These are phyloP conservation scores for Sus cebifrons DNA, from an alignment of 2,797 vertebrate genomes.

Conservation along the genomic window DNA sequence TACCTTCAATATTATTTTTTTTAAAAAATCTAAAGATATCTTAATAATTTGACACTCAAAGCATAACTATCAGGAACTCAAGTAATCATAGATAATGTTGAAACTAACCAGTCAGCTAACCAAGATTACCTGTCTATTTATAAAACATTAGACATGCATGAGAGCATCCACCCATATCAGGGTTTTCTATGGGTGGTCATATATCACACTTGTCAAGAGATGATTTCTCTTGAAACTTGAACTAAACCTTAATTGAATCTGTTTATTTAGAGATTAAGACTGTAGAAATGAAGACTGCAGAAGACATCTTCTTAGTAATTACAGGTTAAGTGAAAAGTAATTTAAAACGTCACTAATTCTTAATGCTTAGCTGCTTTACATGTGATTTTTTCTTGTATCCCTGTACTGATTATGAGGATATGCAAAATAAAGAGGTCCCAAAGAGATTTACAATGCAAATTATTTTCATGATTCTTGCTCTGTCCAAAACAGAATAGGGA, in stretches of 20 bases:
- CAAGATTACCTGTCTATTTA: background rate
- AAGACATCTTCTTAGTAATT: background rate
- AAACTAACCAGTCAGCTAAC: background rate
- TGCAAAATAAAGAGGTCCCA: background rate
- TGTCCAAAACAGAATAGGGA: background rate
- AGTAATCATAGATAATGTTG: background rate
- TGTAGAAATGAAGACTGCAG: background rate
- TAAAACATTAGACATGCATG: background rate
- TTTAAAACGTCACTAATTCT: too few species aligned
- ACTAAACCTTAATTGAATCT: background rate
- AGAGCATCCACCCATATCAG: background rate
- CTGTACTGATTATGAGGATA: slow-evolving; percentile 15
- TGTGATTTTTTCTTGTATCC: background rate
- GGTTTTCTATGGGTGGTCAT: background rate
- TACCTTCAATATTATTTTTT: background rate
- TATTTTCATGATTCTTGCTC: background rate
- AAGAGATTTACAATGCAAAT: slow-evolving; percentile 17
- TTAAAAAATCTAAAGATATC: background rate
- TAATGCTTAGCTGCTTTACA: background rate
- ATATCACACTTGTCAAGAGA: background rate
- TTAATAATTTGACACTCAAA: background rate
- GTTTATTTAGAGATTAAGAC: background rate
- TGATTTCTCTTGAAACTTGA: background rate
- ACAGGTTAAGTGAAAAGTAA: too few species aligned
- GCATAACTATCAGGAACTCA: background rate